Percentiles rank a stretch among this genome's conserved stretches.
phyloP scores from a whole-genome alignment of 1,140 invertebrate genomes.

The Ladona fulva region DNA sequence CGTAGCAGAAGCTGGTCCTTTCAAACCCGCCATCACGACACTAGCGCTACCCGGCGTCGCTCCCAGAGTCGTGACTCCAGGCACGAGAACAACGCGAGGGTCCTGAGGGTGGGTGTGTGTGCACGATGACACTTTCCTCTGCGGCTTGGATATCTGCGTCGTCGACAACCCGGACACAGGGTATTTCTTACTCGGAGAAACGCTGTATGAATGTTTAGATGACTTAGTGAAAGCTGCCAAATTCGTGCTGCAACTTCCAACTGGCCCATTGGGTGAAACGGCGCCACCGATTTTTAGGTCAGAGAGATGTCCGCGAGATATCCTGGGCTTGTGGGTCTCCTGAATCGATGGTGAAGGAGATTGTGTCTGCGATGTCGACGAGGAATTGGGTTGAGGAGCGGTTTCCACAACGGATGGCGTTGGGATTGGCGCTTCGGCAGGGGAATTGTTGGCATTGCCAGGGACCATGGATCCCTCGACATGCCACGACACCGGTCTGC shows the following conservation, averaged over 20 bases:
- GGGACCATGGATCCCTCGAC: conserved; percentile 19
- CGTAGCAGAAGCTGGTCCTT: neutral
- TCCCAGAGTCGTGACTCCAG: neutral
- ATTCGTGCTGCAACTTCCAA: neutral
- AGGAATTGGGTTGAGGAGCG: too few relatives aligned
- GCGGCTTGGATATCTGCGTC: conserved; percentile 45
- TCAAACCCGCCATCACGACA: neutral
- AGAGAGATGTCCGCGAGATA: neutral
- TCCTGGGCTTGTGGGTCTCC: neutral
- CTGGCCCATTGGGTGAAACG: neutral
- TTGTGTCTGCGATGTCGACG: neutral
- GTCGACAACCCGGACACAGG: conserved; percentile 51
- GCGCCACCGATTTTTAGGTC: neutral
- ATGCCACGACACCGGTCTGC: conserved; percentile 26
- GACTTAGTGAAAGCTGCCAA: neutral
- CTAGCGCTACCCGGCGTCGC: neutral
- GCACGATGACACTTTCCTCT: conserved; percentile 34
- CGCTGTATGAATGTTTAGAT: neutral
- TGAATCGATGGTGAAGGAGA: neutral
- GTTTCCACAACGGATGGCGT: neutral
- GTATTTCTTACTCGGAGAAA: conserved; percentile 41
- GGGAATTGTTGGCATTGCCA: neutral
- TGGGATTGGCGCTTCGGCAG: neutral
- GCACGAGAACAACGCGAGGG: neutral
- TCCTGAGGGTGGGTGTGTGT: conserved; percentile 12